phyloP scores from a whole-genome alignment of 2,888 invertebrate species.

The Pheosia gnoma region DNA sequence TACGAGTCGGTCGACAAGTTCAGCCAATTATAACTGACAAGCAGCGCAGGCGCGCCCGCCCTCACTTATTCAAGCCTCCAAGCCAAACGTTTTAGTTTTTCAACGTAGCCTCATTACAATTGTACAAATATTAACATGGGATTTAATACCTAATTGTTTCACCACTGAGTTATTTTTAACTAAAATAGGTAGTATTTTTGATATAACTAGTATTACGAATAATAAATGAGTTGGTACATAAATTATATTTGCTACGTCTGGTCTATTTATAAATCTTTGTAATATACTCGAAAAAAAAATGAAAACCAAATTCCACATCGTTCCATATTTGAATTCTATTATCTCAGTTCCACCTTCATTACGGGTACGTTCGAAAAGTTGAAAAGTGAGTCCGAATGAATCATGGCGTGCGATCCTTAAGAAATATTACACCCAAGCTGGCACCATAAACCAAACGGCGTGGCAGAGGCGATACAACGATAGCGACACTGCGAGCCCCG shows the following conservation, averaged over 20 bases:
- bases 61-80: conserved; percentile 69
- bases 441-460: conserved; percentile 83
- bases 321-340: conserved; percentile 66
- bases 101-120: conserved; percentile 20
- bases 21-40: conserved; percentile 84
- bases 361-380: conserved; percentile 76
- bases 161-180: too few relatives aligned
- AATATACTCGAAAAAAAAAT: conserved; percentile 28
- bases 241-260: neutral
- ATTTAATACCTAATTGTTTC: too few relatives aligned
- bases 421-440: conserved; percentile 82
- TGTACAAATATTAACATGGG: too few relatives aligned
- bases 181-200: too few relatives aligned
- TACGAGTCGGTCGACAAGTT: conserved; percentile 79
- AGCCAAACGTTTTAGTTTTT: conserved; percentile 47
- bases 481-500: conserved; percentile 80
- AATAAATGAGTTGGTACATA: neutral
- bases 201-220: too few relatives aligned
- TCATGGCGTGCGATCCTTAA: conserved; percentile 83
- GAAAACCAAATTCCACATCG: conserved; percentile 25
- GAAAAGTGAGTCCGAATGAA: conserved; percentile 80
- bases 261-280: conserved; percentile 10
- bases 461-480: conserved; percentile 83
- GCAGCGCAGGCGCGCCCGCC: conserved; percentile 72
- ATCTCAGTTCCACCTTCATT: conserved; percentile 73